Evolutionary conservation across 2,113 vertebrate genomes (phyloP).

Genomic region (Nettapus auritus): DNA sequence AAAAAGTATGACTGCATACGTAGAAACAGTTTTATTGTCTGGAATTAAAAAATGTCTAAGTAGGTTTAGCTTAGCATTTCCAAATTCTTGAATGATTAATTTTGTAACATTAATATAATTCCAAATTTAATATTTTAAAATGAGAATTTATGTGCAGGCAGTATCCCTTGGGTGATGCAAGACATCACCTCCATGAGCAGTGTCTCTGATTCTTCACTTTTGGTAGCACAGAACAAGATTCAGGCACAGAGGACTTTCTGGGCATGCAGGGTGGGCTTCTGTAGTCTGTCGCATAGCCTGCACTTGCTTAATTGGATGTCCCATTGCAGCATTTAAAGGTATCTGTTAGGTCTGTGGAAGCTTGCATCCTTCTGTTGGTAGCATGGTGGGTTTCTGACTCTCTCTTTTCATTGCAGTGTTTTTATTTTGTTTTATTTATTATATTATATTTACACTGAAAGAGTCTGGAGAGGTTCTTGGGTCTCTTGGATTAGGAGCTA

Average conservation of each 20-base stretch:
- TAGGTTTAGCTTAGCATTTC: neutral
- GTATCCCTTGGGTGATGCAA: neutral
- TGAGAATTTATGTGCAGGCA: neutral
- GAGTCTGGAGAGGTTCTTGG: neutral
- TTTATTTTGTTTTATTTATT: neutral
- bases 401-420: neutral
- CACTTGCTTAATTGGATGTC: neutral
- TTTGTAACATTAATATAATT: neutral
- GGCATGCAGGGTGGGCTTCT: neutral
- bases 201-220: neutral
- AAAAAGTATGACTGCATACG: neutral
- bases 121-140: neutral
- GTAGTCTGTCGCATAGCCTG: neutral
- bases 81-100: neutral
- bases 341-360: neutral
- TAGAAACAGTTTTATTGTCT: neutral
- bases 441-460: neutral
- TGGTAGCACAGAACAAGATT: neutral
- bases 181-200: neutral
- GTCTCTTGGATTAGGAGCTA: neutral
- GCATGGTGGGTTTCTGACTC: neutral
- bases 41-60: neutral
- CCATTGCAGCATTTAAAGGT: neutral
- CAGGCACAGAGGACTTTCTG: neutral
- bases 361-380: neutral